Conservation (phyloP, 2,888 invertebrate genomes). For the Ochropleura plecta region DNA sequence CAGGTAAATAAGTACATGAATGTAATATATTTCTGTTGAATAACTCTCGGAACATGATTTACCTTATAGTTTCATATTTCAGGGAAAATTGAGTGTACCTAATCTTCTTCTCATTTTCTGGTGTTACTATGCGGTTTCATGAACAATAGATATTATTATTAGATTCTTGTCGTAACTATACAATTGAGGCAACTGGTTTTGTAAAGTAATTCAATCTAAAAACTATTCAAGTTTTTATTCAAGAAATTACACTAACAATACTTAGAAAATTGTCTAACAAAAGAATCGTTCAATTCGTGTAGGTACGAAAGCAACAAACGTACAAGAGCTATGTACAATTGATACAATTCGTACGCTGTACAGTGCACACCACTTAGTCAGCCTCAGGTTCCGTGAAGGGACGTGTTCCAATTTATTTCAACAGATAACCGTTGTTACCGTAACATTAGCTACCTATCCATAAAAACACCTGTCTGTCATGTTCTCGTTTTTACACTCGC, state of each 20-base stretch:
- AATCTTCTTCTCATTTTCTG: neutral
- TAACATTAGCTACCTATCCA: conserved; percentile 45
- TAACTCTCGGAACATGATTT: conserved; percentile 25
- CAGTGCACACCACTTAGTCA: conserved; percentile 46
- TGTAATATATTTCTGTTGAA: conserved; percentile 46
- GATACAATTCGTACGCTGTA: conserved; percentile 30
- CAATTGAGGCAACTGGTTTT: neutral
- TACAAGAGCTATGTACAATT: conserved; percentile 18
- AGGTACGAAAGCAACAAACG: conserved; percentile 22
- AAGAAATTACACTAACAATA: neutral
- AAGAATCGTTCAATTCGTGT: conserved; percentile 8
- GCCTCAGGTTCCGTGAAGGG: conserved; percentile 55
- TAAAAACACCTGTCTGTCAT: conserved; percentile 56
- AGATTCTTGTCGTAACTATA: too few relatives aligned
- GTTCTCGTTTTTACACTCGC: conserved; percentile 55
- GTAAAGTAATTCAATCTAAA: neutral
- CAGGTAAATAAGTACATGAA: conserved; percentile 54
- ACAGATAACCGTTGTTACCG: conserved; percentile 56
- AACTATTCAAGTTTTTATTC: conserved; percentile 1
- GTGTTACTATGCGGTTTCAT: conserved; percentile 3
- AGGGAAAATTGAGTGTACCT: neutral
- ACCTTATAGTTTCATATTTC: conserved; percentile 27
- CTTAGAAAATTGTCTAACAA: conserved; percentile 9
- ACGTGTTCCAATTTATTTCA: conserved; percentile 63
- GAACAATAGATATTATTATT: neutral